Base-by-base conservation (phyloP, 2,113 vertebrate genomes). In the Varanus salvator region DNA sequence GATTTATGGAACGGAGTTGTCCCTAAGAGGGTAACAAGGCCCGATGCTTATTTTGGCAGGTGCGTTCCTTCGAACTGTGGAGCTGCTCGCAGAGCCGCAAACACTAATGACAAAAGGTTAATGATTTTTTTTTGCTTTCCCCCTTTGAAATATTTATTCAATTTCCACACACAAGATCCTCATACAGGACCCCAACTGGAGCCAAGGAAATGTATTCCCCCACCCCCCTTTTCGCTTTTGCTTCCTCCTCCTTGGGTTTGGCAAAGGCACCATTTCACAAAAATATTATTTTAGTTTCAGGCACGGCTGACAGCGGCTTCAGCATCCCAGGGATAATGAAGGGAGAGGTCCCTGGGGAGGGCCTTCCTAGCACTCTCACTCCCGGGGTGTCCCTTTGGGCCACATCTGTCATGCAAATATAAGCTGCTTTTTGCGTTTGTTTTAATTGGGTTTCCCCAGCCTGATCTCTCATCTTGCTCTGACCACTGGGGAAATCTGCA, bases 1-100 rank as follows among this genome's bases (percentile, higher is more conserved):
- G 96, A 96, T 95, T 96, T 96, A 97, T 95, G 89, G 50, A 93
- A 84, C 94, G 83, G 93, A 88, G 93, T 91, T 96, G 96, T 96
- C 94, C 93, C 96, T 95, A 94, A 96, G 96, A 95, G 95, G 94
- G 93, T 92, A 97, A 96, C 96, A 96, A 95, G 91, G 94, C 95
- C 95, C 88, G 91, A 89, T 97, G 97, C 96, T 97, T 97, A 97
- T 97, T 97, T 97, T 97, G 97, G 97, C 97, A 97, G 97, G 97
- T 97, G 96, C 91, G 93, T 87, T 93, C 89, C 96, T 95, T 96
- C 96, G 96, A 95, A 96, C 95, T 95, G 95, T 90, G 92, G 94
- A 96, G 93, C 87, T 1, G 93, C 94, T 94, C 90, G 92, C 92
- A 95, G 95, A 95, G 93, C 91, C 91, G 92, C 91, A 93, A 93